Evolutionary conservation across 2,113 vertebrate genomes (phyloP), one percentile per base, ranked within the genome.

Genomic region (Aleadryas rufinucha): DNA sequence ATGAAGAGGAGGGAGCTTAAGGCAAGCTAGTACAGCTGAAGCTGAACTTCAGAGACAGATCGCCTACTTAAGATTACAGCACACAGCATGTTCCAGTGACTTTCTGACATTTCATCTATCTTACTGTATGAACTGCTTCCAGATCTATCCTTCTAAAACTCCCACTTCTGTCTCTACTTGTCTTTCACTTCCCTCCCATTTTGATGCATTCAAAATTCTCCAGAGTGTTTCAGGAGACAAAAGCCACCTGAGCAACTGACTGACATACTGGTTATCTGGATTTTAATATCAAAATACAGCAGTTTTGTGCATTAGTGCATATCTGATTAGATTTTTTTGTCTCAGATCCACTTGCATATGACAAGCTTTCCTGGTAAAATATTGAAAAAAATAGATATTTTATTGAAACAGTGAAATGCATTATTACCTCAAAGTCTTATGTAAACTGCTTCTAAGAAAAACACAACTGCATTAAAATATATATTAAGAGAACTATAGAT

Each of bases 81-180:
- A 93, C 90, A 95, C 95, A 96, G 90, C 92, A 95, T 89, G 92
- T 94, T 96, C 95, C 86, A 90, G 66, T 92, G 93, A 89, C 95
- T 96, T 92, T 87, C 72, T 96, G 95, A 95, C 93, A 95, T 64
- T 94, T 90, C 86, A 95, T 96, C 92, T 91, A 24, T 92, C 90
- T 95, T 90, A 60, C 83, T 87, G 44, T 84, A 94, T 49, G 52
- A 95, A 94, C 80, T 75, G 49, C 65, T 95, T 93, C 90, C 74
- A 97, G 59, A 93, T 87, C 86, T 79, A 84, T 53, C 76, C 76
- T 95, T 69, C 87, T 76, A 56, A 61, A 95, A 87, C 92, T 95
- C 93, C 86, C 83, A 96, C 92, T 88, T 90, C 71, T 94, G 53
- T 76, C 49, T 92, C 86, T 75, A 49, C 90, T 92, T 92, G 93